phyloP scores from a whole-genome alignment of 2,113 vertebrate genomes.

The Percopsis transmontana region DNA sequence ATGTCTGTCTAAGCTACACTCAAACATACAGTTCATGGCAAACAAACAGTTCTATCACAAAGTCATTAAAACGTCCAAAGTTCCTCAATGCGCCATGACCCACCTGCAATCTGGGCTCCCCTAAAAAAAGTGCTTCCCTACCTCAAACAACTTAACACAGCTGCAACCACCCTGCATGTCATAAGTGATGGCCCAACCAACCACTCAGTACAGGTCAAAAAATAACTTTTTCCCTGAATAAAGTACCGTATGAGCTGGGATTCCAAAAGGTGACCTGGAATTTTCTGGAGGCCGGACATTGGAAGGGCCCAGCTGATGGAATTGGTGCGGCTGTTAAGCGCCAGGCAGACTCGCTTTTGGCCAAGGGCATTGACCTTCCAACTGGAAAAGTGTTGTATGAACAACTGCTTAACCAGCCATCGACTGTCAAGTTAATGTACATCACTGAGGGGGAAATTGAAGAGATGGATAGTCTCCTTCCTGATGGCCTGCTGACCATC shows the following conservation, averaged over 20 bases:
- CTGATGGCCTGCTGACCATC: constrained; percentile 9
- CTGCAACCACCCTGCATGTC: background rate
- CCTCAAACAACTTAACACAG: background rate
- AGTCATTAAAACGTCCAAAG: constrained; percentile 14
- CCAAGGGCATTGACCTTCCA: too few species aligned
- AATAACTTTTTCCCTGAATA: background rate
- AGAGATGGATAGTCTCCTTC: constrained; percentile 10
- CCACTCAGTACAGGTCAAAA: constrained; percentile 3
- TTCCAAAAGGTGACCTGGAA: constrained; percentile 3
- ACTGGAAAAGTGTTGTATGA: too few species aligned
- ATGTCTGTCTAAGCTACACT: constrained; percentile 11
- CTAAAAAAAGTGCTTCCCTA: background rate
- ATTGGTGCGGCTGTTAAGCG: constrained; percentile 1
- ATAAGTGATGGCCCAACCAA: constrained; percentile 8
- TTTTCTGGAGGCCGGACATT: constrained; percentile 7
- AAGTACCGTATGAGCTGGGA: background rate
- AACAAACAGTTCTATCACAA: constrained; percentile 14
- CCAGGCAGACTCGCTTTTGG: too few species aligned
- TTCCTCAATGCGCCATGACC: constrained; percentile 6
- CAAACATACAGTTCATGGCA: constrained; percentile 30
- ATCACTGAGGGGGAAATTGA: constrained; percentile 13
- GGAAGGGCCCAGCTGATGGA: constrained; percentile 3
- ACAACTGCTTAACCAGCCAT: constrained; percentile 1
- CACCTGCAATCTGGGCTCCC: background rate
- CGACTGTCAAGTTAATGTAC: constrained; percentile 8